Evolutionary conservation across 2,113 vertebrate species (phyloP).

Genomic region (Brevimyrus niger): DNA sequence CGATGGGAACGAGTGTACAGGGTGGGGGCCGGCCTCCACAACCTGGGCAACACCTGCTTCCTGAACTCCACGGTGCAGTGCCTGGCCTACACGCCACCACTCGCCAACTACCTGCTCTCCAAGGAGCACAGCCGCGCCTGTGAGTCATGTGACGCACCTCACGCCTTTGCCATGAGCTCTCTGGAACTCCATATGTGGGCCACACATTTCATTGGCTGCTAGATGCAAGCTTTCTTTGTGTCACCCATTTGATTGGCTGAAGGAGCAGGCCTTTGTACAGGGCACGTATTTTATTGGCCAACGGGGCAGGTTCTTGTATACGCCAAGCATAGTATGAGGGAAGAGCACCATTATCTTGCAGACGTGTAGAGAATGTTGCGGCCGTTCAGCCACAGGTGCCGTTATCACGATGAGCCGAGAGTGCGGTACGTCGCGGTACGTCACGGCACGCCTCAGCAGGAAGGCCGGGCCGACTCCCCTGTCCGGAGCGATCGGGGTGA

Average conservation of each 20-base stretch:
- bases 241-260: not conserved
- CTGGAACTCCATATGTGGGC: not conserved
- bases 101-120: conserved; percentile 90
- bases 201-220: not conserved
- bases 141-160: conserved; percentile 52
- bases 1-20: conserved; percentile 80
- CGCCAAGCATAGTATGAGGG: not conserved
- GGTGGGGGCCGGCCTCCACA: conserved; percentile 86
- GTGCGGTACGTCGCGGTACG: not conserved
- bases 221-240: not conserved
- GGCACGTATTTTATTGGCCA: not conserved
- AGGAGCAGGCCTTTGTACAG: not conserved
- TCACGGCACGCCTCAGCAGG: not conserved
- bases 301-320: not conserved
- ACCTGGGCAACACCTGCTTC: conserved; percentile 97
- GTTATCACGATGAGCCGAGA: not conserved
- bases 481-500: not conserved
- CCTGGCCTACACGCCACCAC: conserved; percentile 86
- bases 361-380: not conserved
- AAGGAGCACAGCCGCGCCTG: conserved; percentile 82
- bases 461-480: not conserved
- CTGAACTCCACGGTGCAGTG: conserved; percentile 92
- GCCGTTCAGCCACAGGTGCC: not conserved
- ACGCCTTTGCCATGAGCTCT: not conserved
- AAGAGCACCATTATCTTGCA: not conserved